These are phyloP conservation scores for Columba guinea DNA, from an alignment of 2,797 vertebrate species.

Conservation along the genomic window DNA sequence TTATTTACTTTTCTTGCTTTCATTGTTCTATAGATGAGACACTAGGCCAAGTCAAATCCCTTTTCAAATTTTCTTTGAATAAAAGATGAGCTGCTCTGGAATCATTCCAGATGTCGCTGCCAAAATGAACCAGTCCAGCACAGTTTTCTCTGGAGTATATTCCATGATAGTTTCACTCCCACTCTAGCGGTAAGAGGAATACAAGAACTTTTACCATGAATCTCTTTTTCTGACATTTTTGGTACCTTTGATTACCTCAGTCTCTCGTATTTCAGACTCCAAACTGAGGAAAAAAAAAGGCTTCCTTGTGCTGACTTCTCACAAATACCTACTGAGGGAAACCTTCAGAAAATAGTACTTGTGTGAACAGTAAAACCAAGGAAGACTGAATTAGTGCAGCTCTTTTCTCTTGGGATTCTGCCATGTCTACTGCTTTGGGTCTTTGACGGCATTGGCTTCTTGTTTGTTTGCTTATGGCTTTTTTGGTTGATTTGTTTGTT, in stretches of 20 bases:
- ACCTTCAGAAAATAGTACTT: neutral
- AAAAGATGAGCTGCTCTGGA: constrained; percentile 70
- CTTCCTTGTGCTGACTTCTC: neutral
- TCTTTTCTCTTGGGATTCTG: neutral
- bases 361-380: neutral
- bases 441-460: neutral
- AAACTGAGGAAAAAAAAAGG: neutral
- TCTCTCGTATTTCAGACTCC: neutral
- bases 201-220: neutral
- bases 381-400: neutral
- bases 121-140: constrained; percentile 39
- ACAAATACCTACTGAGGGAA: neutral
- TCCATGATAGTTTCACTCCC: neutral
- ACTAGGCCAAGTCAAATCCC: constrained; percentile 65
- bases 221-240: neutral
- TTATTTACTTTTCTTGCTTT: constrained; percentile 60
- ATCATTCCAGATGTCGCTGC: constrained; percentile 49
- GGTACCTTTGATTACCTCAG: neutral
- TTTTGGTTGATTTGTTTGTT: too few relatives aligned
- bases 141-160: constrained; percentile 14
- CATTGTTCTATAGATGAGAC: constrained; percentile 49
- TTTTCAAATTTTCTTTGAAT: constrained; percentile 66
- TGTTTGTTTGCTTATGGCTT: neutral
- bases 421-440: neutral
- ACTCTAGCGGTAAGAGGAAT: neutral